Evolutionary conservation across 2,797 vertebrate genomes (phyloP).

Genomic region (Odontamblyopus lacepedii): DNA sequence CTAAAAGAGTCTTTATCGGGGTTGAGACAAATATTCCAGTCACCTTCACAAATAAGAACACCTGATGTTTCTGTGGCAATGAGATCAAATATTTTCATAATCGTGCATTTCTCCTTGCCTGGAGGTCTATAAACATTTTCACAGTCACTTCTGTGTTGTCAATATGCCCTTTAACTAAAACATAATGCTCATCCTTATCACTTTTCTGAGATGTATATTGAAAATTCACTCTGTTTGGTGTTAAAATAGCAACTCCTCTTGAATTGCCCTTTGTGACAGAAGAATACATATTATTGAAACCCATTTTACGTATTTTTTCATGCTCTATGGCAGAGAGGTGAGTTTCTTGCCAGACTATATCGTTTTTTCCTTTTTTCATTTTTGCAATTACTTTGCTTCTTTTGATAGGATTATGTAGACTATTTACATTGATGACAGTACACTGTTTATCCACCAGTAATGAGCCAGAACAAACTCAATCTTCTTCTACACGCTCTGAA

Average conservation of each 20-base stretch:
- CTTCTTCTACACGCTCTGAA: not conserved
- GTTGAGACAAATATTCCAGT: not conserved
- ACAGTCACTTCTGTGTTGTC: not conserved
- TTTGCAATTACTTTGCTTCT: not conserved
- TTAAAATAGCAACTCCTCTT: slow-evolving; percentile 5
- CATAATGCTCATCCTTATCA: slow-evolving; percentile 15
- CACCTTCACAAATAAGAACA: not conserved
- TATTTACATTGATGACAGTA: not conserved
- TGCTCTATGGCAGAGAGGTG: not conserved
- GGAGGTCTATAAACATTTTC: slow-evolving; percentile 12
- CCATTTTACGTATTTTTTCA: not conserved
- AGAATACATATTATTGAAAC: not conserved
- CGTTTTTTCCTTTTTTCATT: slow-evolving; percentile 16
- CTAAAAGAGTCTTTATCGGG: not conserved
- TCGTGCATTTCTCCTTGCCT: not conserved
- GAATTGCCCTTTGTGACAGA: not conserved
- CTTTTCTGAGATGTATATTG: slow-evolving; percentile 8
- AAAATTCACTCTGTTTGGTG: slow-evolving; percentile 8
- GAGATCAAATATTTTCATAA: not conserved
- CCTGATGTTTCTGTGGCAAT: not conserved
- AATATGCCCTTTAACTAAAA: slow-evolving; percentile 1
- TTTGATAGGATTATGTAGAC: slow-evolving; percentile 12
- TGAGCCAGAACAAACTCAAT: not conserved
- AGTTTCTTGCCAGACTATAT: slow-evolving; percentile 15
- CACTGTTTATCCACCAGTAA: not conserved